Conservation (phyloP, 2,888 invertebrate genomes). For the Spialia ferax region DNA sequence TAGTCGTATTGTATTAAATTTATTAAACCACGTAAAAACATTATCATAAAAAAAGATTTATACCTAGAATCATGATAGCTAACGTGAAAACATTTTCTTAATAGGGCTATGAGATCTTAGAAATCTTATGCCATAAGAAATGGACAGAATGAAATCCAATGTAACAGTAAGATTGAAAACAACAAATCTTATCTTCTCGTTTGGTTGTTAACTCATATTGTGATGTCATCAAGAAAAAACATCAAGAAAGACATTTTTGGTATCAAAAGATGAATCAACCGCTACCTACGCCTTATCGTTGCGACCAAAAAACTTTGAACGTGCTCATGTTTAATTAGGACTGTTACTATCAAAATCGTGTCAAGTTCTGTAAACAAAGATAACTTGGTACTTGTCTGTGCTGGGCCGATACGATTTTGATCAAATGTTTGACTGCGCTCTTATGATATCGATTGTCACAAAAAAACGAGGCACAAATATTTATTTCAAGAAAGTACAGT, state of each 20-base stretch:
- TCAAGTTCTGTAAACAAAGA: constrained; percentile 81
- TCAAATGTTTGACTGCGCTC: constrained; percentile 24
- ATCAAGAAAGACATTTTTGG: constrained; percentile 6
- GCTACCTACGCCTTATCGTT: constrained; percentile 6
- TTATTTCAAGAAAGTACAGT: too few relatives aligned
- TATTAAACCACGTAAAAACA: too few relatives aligned
- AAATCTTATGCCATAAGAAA: too few relatives aligned
- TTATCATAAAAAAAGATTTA: too few relatives aligned
- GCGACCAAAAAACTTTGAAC: constrained; percentile 19
- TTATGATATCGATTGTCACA: constrained; percentile 9
- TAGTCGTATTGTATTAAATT: not conserved
- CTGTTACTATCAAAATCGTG: constrained; percentile 71
- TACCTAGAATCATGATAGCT: too few relatives aligned
- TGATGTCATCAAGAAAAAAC: constrained; percentile 2
- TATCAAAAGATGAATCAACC: constrained; percentile 15
- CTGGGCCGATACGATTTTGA: constrained; percentile 24
- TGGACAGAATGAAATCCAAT: not conserved
- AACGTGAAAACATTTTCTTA: too few relatives aligned
- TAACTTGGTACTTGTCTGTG: constrained; percentile 46
- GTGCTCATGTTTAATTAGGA: constrained; percentile 58
- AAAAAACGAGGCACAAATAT: constrained; percentile 1
- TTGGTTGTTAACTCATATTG: not conserved
- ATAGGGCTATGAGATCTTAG: too few relatives aligned
- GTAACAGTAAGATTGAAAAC: not conserved
- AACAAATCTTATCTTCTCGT: not conserved